These are phyloP conservation scores for Sphecodes monilicornis DNA, from an alignment of 2,888 invertebrate species.

Conservation along the genomic window DNA sequence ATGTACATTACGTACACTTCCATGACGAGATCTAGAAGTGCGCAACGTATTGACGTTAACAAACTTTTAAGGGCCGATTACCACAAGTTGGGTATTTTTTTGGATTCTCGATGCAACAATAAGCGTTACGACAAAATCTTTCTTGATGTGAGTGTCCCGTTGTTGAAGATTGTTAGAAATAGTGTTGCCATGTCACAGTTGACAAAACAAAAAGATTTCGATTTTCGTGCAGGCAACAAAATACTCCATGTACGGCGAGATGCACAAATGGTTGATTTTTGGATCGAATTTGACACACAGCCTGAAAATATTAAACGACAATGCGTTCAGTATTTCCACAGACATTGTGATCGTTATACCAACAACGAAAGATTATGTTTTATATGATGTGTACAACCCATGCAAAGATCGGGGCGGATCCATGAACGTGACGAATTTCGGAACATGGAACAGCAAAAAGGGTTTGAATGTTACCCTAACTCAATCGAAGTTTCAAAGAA, in stretches of 20 bases:
- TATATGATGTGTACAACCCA: constrained; percentile 77
- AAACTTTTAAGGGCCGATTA: constrained; percentile 54
- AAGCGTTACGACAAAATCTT: constrained; percentile 46
- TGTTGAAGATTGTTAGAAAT: background rate
- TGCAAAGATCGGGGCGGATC: constrained; percentile 73
- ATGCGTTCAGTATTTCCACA: constrained; percentile 68
- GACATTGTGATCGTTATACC: constrained; percentile 72
- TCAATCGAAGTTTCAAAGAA: constrained; percentile 70
- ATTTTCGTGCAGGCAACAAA: constrained; percentile 51
- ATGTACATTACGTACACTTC: constrained; percentile 43
- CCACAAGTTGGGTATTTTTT: constrained; percentile 57
- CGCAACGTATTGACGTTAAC: constrained; percentile 16
- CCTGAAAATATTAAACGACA: constrained; percentile 68
- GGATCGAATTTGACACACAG: constrained; percentile 59
- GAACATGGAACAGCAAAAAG: constrained; percentile 68
- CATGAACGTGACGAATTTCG: constrained; percentile 72
- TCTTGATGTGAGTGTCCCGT: constrained; percentile 46
- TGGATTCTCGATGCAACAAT: constrained; percentile 58
- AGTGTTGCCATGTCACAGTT: background rate
- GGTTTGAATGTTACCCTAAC: constrained; percentile 68
- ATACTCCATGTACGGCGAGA: constrained; percentile 60
- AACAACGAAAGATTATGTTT: constrained; percentile 48
- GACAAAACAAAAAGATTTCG: background rate
- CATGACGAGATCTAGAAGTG: constrained; percentile 16
- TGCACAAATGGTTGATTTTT: constrained; percentile 76